phyloP scores from a whole-genome alignment of 2,113 vertebrate genomes.

The Perccottus glenii region DNA sequence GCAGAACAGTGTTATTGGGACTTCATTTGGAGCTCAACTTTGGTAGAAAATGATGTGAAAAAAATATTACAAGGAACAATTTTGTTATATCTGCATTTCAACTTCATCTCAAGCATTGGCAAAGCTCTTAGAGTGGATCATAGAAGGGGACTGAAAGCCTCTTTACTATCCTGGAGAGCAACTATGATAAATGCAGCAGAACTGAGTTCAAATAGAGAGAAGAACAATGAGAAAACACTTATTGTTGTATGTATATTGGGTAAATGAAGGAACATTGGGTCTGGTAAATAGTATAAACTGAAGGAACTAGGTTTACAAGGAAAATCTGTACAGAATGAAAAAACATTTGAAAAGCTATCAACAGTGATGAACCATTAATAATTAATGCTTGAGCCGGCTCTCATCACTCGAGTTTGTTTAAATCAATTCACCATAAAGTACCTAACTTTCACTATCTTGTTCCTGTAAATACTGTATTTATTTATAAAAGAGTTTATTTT shows the following conservation, averaged over 20 bases:
- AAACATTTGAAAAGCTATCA: neutral
- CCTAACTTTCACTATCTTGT: conserved; percentile 24
- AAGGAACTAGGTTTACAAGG: conserved; percentile 31
- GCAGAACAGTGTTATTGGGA: conserved; percentile 11
- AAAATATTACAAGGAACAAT: neutral
- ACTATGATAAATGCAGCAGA: conserved; percentile 20
- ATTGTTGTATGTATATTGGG: neutral
- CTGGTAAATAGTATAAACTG: conserved; percentile 20
- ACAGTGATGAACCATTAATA: conserved; percentile 2
- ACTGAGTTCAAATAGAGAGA: conserved; percentile 17
- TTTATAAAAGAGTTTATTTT: conserved; percentile 62
- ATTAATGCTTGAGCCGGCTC: neutral
- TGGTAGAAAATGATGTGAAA: neutral
- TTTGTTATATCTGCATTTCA: conserved; percentile 21
- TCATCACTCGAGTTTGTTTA: neutral
- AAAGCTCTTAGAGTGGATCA: neutral
- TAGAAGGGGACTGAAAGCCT: conserved; percentile 1
- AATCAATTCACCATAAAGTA: conserved; percentile 35
- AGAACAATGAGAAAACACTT: conserved; percentile 2
- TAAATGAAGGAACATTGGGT: conserved; percentile 30
- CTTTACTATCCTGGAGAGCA: conserved; percentile 5
- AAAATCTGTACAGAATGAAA: conserved; percentile 38
- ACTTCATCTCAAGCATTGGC: neutral
- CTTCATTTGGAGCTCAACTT: conserved; percentile 5
- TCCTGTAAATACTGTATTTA: conserved; percentile 60